Evolutionary conservation across 2,888 invertebrate species (phyloP), one percentile per base, ranked within the genome.

Genomic region (Acleris sparsana): DNA sequence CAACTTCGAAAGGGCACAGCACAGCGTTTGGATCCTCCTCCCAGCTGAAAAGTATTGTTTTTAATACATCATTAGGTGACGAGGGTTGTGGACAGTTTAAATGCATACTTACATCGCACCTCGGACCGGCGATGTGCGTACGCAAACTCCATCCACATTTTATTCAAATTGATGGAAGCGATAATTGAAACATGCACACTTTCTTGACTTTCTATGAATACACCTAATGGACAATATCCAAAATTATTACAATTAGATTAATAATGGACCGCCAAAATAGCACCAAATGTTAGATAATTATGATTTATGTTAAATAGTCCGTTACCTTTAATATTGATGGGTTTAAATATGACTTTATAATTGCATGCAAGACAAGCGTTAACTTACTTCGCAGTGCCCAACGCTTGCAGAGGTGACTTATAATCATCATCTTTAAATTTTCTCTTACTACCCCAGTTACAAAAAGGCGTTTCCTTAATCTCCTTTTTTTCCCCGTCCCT

Each of bases 1-100:
- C 86, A 52, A 93, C 87, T 73, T 92, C 93, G 81, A 88, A 93
- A 53, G 92, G 93, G 75, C 93, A 93, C 69, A 93, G 87, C 67
- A 93, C 88, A 44, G 86, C 92, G 76, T 93, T 90, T 68, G 91
- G 91, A 72, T 93, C 93, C 53, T 83, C 89, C 67, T 83, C 74
- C 92, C 92, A 93, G 75, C 93, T 93, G 90, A 79, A 93, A 93
- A 73, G 71, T 62, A 71, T 75, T 71, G 61, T 75, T 71, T 73
- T 72, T 60, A 70, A 73, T 67, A 71, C 48, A 68, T 70, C 63
- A 72, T 71, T 68, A 70, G 16, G 25, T 46, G 16, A 62, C 58
- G 58, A 56, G 52, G 17, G 57, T 18, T 70, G 81, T 82, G 83
- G 83, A 84, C 72, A 81, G 80, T 77, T 74, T 67, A 70, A 78